Conservation (phyloP, 1,140 invertebrate species). For the Drusus annulatus region DNA sequence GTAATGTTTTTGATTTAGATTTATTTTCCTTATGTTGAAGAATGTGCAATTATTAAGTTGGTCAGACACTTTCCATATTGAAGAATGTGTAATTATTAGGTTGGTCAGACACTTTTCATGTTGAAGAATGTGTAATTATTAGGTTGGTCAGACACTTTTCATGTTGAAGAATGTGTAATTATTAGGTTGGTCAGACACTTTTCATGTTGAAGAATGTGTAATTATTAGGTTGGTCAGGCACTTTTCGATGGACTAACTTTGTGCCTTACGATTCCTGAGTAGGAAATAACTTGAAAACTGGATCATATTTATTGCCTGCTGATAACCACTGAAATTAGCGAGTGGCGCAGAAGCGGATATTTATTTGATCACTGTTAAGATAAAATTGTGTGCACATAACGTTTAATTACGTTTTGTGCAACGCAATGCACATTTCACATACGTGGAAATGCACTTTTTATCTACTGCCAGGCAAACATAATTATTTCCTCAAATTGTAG, state of each 20-base stretch:
- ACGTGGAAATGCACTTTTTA: too few relatives aligned
- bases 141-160: slow-evolving; percentile 3
- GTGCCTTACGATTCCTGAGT: slow-evolving; percentile 20
- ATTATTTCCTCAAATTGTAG: too few relatives aligned
- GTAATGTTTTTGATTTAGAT: too few relatives aligned
- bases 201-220: too few relatives aligned
- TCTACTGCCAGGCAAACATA: too few relatives aligned
- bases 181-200: slow-evolving; percentile 4
- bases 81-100: too few relatives aligned
- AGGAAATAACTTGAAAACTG: slow-evolving; percentile 19
- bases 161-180: not conserved
- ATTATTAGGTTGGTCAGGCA: too few relatives aligned
- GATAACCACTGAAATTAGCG: slow-evolving; percentile 27
- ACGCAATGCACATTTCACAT: too few relatives aligned
- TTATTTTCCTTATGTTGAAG: too few relatives aligned
- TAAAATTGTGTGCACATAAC: not conserved
- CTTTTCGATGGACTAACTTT: slow-evolving; percentile 17
- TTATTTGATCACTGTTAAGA: slow-evolving; percentile 1
- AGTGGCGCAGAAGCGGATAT: not conserved
- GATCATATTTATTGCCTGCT: slow-evolving; percentile 45
- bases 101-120: too few relatives aligned
- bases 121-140: not conserved
- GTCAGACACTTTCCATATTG: too few relatives aligned
- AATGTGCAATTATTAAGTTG: not conserved
- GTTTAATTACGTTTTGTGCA: too few relatives aligned